phyloP scores from a whole-genome alignment of 2,797 vertebrate genomes.

The Staurois parvus region DNA sequence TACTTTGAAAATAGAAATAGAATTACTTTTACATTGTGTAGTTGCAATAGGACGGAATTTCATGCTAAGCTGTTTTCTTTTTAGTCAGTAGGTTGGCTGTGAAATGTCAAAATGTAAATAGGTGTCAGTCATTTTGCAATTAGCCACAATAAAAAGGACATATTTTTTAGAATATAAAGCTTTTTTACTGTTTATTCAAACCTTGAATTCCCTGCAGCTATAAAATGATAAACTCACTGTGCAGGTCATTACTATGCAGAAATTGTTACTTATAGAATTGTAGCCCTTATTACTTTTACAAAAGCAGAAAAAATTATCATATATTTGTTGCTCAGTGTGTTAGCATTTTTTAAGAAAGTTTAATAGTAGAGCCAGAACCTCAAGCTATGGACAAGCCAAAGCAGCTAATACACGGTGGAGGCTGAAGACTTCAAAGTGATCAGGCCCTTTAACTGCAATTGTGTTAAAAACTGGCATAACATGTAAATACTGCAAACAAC shows the following conservation, averaged over 20 bases:
- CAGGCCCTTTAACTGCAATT: no score
- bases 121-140: conserved; percentile 12
- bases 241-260: neutral
- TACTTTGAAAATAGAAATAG: neutral
- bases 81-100: neutral
- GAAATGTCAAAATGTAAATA: conserved; percentile 8
- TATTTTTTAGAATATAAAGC: neutral
- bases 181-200: neutral
- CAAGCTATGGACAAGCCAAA: no score
- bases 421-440: no score
- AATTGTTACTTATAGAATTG: neutral
- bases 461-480: no score
- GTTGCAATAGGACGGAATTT: neutral
- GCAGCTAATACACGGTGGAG: no score
- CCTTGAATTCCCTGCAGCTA: conserved; percentile 4
- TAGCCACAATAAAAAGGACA: neutral
- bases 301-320: no score
- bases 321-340: no score
- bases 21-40: conserved; percentile 3
- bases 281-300: no score
- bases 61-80: neutral
- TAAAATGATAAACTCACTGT: neutral
- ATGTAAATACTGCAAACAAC: no score
- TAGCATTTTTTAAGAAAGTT: no score
- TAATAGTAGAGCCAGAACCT: no score